Evolutionary conservation across 2,797 vertebrate species (phyloP), one percentile per base, ranked within the genome.

Genomic region (Meda fulgida): DNA sequence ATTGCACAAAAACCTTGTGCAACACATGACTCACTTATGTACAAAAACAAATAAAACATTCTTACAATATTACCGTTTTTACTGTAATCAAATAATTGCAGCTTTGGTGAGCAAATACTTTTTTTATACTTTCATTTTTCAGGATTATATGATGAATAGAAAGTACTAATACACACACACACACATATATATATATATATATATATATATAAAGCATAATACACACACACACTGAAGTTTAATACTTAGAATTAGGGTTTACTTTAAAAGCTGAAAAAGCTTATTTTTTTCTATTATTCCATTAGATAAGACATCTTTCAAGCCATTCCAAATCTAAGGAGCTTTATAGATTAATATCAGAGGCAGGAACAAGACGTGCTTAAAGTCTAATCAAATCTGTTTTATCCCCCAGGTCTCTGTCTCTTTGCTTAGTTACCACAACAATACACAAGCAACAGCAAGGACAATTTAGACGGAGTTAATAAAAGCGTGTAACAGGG

Each of bases 371-470:
- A 82, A 31, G 19, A 18, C 46, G 13, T 60, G 11, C 53, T 60
- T n/a, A 60, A 81, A 82, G 19, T 58, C 18, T 82, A 60, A 72
- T 43, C 38, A 73, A 82, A 73, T 66, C 2, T 0, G 16, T 66
- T 83, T 72, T 63, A 46, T 72, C 38, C 31, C 63, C 13, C 13
- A 48, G 11, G 8, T 72, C 70, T 71, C 36, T 40, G 26, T 29
- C 16, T 26, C 79, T 71, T 55, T 48, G 14, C 43, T 67, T 51
- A 19, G 65, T 70, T 48, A 84, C 66, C 14, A 71, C 51, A 84
- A 71, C 75, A 83, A 76, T 21, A 43, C 48, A 43, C 75, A 60
- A 26, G 26, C 55, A 73, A 83, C 70, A 23, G 26, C 70, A 73
- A 58, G 26, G 36, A 78, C 14, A 58, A 3, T 34, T 48, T 13